Evolutionary conservation across 2,113 vertebrate species (phyloP), one percentile per base, ranked within the genome.

Genomic region (Alligator mississippiensis): DNA sequence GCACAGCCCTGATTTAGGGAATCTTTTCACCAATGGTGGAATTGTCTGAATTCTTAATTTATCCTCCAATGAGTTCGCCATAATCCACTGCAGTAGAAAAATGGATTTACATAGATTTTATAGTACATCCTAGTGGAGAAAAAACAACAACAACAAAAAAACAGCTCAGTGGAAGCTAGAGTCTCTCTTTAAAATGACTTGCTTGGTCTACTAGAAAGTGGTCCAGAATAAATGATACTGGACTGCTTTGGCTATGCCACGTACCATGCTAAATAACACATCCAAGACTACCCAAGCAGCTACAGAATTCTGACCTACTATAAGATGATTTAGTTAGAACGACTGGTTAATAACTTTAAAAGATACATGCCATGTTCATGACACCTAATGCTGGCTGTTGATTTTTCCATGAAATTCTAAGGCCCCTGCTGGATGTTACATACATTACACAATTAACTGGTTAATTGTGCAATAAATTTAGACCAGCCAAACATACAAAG

Each of bases 171-270:
- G 30, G 68, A 72, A 72, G 68, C 30, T 34, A 15, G 6, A 18
- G n/a, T 34, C 72, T 75, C 13, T 84, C 25, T 62, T 66, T 77
- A 47, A 79, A 38, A 74, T 58, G 57, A 90, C 30, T 79, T 34
- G 22, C 38, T 38, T 19, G 47, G 27, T 18, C 18, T 96, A 27
- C 34, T 17, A 17, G 62, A 76, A 57, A 92, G 81, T 30, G 54
- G 22, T 24, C 58, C 64, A 58, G 0, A 0, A 14, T 1, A 24
- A 2, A 28, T 8, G 61, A 22, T 34, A 72, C 30, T 1, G 0
- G 62, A 19, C 55, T 3, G 18, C 17, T 54, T 84, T 83, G 0
- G 0, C 54, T 59, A 54, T 2, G 2, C 57, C 87, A 62, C 81
- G 75, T 4, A 34, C 38, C 3, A 2, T 0, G 9, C n/a, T 47